These are phyloP conservation scores for Heliocidaris erythrogramma DNA, from an alignment of 35 echinoderm and acorn worm genomes.

Conservation along the genomic window DNA sequence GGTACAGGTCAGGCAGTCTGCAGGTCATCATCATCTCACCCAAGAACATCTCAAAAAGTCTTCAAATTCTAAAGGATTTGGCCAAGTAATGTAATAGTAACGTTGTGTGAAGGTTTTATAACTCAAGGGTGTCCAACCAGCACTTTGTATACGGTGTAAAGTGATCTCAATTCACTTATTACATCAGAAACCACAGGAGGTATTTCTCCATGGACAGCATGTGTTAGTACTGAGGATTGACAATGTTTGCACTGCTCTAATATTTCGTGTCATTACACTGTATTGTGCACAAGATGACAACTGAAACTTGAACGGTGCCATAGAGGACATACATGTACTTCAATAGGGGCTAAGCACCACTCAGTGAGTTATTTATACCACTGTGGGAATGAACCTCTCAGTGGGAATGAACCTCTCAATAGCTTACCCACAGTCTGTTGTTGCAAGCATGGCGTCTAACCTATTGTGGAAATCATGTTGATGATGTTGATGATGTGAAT, in stretches of 20 bases:
- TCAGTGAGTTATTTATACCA: background rate
- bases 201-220: background rate
- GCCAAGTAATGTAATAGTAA: background rate
- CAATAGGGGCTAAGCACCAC: conserved; percentile 2
- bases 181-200: no score
- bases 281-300: background rate
- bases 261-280: background rate
- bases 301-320: background rate
- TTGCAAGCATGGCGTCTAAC: background rate
- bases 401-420: background rate
- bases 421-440: background rate
- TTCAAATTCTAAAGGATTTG: background rate
- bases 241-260: background rate
- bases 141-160: background rate
- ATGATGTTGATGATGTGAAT: background rate
- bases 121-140: background rate
- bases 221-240: background rate
- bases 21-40: background rate
- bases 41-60: background rate
- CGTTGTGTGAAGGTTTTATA: background rate
- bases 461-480: background rate
- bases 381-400: background rate
- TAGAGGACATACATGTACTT: background rate
- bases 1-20: background rate
- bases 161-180: background rate